Evolutionary conservation across 2,888 invertebrate genomes (phyloP).

Genomic region (Campopleginae sp.): DNA sequence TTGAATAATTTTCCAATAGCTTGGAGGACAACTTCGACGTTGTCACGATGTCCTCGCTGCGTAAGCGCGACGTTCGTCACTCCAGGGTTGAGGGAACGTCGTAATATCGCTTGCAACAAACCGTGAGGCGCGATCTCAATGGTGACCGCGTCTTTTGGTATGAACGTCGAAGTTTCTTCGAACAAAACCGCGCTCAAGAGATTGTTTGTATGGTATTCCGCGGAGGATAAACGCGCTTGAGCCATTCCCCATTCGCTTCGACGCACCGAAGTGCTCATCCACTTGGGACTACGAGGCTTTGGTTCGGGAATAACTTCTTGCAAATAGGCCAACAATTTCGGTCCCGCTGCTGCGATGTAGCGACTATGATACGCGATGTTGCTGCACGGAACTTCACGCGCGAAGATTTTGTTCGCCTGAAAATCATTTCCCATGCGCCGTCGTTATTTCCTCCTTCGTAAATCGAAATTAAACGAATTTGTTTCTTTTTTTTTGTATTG

Average conservation of each 20-base stretch:
- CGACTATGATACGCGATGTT: slow-evolving; percentile 96
- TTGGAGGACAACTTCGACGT: slow-evolving; percentile 86
- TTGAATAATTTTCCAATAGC: slow-evolving; percentile 91
- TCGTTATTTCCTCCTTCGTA: background rate
- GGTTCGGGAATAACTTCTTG: slow-evolving; percentile 88
- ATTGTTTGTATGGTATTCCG: slow-evolving; percentile 96
- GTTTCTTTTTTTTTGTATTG: background rate
- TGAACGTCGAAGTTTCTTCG: slow-evolving; percentile 92
- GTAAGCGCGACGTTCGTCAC: slow-evolving; percentile 91
- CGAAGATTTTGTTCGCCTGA: slow-evolving; percentile 90
- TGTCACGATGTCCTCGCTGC: slow-evolving; percentile 89
- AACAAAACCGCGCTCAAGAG: slow-evolving; percentile 89
- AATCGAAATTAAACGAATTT: background rate
- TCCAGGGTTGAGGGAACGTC: slow-evolving; percentile 89
- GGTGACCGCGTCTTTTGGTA: slow-evolving; percentile 92
- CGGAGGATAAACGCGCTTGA: slow-evolving; percentile 89
- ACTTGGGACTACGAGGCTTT: slow-evolving; percentile 89
- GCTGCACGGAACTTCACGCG: slow-evolving; percentile 92
- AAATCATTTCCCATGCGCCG: background rate
- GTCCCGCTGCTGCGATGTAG: slow-evolving; percentile 91
- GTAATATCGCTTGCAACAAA: slow-evolving; percentile 93
- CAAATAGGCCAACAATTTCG: slow-evolving; percentile 88
- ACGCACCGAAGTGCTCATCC: slow-evolving; percentile 95
- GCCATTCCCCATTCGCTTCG: slow-evolving; percentile 89
- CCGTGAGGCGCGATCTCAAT: slow-evolving; percentile 97